These are phyloP conservation scores for Pachycephus smyrnensis DNA, from an alignment of 2,888 invertebrate genomes.

Conservation along the genomic window DNA sequence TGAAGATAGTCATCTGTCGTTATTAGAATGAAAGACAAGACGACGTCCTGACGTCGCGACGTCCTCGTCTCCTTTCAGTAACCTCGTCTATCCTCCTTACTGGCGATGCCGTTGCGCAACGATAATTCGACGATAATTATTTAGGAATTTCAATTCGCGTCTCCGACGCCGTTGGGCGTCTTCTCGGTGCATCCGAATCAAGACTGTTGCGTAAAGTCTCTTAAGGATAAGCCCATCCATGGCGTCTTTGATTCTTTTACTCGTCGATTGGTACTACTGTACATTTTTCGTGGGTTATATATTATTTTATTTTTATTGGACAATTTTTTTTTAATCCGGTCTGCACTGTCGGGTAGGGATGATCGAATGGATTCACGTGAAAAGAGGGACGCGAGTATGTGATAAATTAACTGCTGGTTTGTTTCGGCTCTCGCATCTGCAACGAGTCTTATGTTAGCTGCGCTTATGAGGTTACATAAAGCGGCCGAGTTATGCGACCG, in stretches of 20 bases:
- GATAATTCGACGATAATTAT: background rate
- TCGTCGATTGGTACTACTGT: background rate
- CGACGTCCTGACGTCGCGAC: background rate
- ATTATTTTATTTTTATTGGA: too few relatives aligned
- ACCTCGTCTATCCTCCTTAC: background rate
- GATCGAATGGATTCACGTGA: background rate
- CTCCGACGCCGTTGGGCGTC: background rate
- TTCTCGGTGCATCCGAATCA: background rate
- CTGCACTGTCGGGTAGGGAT: background rate
- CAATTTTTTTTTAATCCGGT: background rate
- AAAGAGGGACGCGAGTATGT: background rate
- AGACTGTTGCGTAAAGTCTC: background rate
- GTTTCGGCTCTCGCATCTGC: background rate
- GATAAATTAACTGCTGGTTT: background rate
- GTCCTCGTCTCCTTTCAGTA: background rate
- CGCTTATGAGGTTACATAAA: background rate
- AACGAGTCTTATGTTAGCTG: background rate
- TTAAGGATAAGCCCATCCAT: background rate
- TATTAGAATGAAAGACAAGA: slow-evolving; percentile 21
- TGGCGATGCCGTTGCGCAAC: slow-evolving; percentile 10
- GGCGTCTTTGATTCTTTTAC: background rate
- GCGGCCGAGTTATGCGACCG: background rate
- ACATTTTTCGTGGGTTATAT: background rate
- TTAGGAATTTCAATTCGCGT: background rate
- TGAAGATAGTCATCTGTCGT: slow-evolving; percentile 32